These are phyloP conservation scores for Python bivittatus DNA, from an alignment of 2,113 vertebrate genomes.

Conservation along the genomic window DNA sequence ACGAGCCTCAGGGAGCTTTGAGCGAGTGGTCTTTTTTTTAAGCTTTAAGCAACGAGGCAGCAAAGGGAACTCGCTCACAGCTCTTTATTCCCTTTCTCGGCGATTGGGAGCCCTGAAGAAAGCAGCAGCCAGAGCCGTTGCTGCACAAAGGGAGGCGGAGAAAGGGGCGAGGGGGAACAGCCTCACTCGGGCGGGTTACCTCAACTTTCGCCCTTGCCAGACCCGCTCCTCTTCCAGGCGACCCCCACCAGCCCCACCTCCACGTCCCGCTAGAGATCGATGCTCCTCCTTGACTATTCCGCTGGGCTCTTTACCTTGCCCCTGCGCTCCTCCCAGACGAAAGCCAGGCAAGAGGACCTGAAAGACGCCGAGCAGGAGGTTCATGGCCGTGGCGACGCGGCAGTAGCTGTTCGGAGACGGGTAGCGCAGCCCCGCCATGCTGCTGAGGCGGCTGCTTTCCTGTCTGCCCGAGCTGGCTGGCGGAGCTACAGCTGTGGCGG, in stretches of 20 bases:
- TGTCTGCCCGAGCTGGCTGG: slow-evolving; percentile 26
- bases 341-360: slow-evolving; percentile 83
- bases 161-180: background rate
- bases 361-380: slow-evolving; percentile 84
- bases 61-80: slow-evolving; percentile 1
- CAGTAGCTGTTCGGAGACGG: slow-evolving; percentile 80
- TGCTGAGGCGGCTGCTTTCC: slow-evolving; percentile 68
- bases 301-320: slow-evolving; percentile 79
- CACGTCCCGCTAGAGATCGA: background rate
- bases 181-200: background rate
- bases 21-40: background rate
- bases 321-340: slow-evolving; percentile 85
- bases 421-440: slow-evolving; percentile 90
- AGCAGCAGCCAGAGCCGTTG: slow-evolving; percentile 41
- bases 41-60: background rate
- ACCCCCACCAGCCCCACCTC: background rate
- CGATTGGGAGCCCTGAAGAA: slow-evolving; percentile 35
- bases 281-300: background rate
- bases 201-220: background rate
- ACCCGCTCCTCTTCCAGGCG: background rate
- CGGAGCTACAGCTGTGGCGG: slow-evolving; percentile 32
- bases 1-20: background rate
- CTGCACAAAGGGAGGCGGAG: slow-evolving; percentile 39
- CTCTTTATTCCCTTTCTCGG: background rate
- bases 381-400: slow-evolving; percentile 86